A percentile compares a stretch with the other conserved stretches of the same genome.
These are phyloP conservation scores for Protomyctophum bolini DNA, from an alignment of 2,113 vertebrate species.

Conservation along the genomic window DNA sequence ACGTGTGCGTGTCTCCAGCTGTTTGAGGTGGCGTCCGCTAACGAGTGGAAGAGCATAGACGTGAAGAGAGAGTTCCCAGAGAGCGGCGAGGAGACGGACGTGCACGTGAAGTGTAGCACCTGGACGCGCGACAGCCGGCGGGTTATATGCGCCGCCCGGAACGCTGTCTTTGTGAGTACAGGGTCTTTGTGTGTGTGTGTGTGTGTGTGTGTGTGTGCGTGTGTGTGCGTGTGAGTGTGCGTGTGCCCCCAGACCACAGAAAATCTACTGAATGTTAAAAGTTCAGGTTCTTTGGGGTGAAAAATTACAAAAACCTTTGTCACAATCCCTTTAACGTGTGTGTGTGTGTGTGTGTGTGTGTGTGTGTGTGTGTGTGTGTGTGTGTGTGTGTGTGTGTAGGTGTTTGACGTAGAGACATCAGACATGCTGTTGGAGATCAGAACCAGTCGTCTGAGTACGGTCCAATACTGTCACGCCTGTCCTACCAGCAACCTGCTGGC, in stretches of 20 bases:
- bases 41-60: conserved; percentile 85
- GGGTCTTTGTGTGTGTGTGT: conserved; percentile 57
- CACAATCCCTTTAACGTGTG: too few species aligned
- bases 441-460: conserved; percentile 82
- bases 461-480: conserved; percentile 91
- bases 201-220: too few species aligned
- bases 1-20: conserved; percentile 74
- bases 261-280: too few species aligned
- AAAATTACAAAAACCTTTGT: too few species aligned
- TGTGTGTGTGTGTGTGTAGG: conserved; percentile 67
- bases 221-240: too few species aligned
- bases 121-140: conserved; percentile 86
- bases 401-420: conserved; percentile 82
- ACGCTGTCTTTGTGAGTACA: conserved; percentile 87
- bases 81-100: conserved; percentile 79
- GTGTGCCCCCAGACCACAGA: too few species aligned
- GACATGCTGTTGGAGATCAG: conserved; percentile 82
- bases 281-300: too few species aligned
- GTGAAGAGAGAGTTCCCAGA: conserved; percentile 79
- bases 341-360: conserved; percentile 12
- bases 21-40: conserved; percentile 84
- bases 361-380: not conserved
- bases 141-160: conserved; percentile 86
- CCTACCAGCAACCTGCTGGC: conserved; percentile 85
- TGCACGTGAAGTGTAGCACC: conserved; percentile 87